Evolutionary conservation across 2,888 invertebrate species (phyloP).

Genomic region (Monochamus alternatus): DNA sequence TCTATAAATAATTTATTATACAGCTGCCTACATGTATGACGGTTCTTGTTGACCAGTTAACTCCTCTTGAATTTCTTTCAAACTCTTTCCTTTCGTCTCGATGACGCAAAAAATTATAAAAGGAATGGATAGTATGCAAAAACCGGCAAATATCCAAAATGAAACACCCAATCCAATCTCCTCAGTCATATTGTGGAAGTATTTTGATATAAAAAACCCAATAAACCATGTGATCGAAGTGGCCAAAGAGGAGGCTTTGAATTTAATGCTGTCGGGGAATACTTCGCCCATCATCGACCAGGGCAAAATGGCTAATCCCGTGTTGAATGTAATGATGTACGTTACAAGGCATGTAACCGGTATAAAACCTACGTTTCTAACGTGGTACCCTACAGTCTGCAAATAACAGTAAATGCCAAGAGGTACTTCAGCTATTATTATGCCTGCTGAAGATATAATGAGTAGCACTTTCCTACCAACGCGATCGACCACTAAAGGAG

Average conservation of each 20-base stretch:
- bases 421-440: conserved; percentile 70
- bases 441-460: conserved; percentile 80
- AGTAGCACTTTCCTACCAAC: conserved; percentile 83
- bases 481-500: conserved; percentile 84
- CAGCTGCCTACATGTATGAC: too few relatives aligned
- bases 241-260: conserved; percentile 77
- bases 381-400: conserved; percentile 69
- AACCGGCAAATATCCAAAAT: conserved; percentile 56
- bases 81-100: conserved; percentile 23
- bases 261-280: conserved; percentile 78
- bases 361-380: conserved; percentile 72
- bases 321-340: conserved; percentile 82
- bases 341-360: conserved; percentile 78
- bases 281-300: conserved; percentile 90
- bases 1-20: too few relatives aligned
- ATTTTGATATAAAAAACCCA: conserved; percentile 55
- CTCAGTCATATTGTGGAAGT: conserved; percentile 51
- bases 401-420: conserved; percentile 71
- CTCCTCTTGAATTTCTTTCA: conserved; percentile 10
- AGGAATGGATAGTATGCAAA: conserved; percentile 47
- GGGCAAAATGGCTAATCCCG: conserved; percentile 82
- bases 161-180: conserved; percentile 52
- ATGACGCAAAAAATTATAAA: conserved; percentile 55
- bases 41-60: too few relatives aligned
- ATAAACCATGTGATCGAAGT: conserved; percentile 45